Evolutionary conservation across 2,113 vertebrate species (phyloP), one percentile per base, ranked within the genome.

Genomic region (Rhodinocichla rosea): DNA sequence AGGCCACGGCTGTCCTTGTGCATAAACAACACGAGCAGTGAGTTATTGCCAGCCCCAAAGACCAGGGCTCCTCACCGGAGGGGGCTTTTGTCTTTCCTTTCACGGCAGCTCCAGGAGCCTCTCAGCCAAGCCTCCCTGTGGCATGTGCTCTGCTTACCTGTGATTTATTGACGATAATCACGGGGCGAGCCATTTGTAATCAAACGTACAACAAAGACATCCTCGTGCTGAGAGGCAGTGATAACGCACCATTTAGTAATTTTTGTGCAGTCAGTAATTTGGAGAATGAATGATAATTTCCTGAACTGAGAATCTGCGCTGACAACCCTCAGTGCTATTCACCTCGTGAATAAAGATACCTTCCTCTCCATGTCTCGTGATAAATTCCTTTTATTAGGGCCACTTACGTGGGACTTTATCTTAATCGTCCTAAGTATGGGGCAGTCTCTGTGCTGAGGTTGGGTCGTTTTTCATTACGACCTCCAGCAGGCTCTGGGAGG

Each of bases 201-300:
- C 97, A 87, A 83, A 97, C 27, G 11, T 95, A 97, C 97, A 97
- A 98, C 97, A 98, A 98, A 98, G 98, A 96, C 97, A 96, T 97
- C 95, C 96, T 96, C 87, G 78, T 75, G 47, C 98, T 98, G 98
- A 98, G 98, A 97, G 97, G 97, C 96, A 97, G 97, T 96, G 98
- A 98, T 98, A 98, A 98, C 98, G 83, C 96, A 97, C 97, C 98
- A 97, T 98, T 98, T 98, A 98, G 98, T 98, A 97, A 98, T 98
- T 98, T 98, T 98, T 98, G 98, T 98, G 96, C 94, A 33, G 96
- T 90, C 95, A 96, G 98, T 98, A 98, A 98, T 98, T 98, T 97
- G 96, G 97, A 98, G 97, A 98, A 98, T 98, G 97, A 98, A 98
- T 98, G 98, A 98, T 98, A 97, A 98, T 98, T 98, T 98, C 97